A percentile compares a stretch with the other conserved stretches of the same genome.
Conservation (phyloP, 2,888 invertebrate species). For the Nasonovia ribisnigri region DNA sequence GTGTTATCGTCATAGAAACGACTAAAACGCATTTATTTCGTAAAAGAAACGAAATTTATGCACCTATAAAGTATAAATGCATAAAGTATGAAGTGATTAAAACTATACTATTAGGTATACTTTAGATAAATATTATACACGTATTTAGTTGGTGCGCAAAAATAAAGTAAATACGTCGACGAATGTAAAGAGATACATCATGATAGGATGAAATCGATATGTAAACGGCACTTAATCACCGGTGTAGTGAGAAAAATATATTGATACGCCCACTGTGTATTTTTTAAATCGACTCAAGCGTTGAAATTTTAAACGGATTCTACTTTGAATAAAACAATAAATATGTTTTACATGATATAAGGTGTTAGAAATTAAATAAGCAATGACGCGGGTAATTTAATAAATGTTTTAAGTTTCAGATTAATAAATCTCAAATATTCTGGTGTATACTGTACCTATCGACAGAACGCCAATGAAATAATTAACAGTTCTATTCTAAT, state of each 20-base stretch:
- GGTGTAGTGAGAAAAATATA: not conserved
- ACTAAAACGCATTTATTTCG: not conserved
- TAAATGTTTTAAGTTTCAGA: not conserved
- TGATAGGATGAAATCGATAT: not conserved
- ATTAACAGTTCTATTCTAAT: not conserved
- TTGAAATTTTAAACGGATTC: not conserved
- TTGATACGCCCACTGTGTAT: conserved; percentile 1
- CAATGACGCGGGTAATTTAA: not conserved
- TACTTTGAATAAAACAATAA: not conserved
- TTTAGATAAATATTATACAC: not conserved
- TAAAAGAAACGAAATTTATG: not conserved
- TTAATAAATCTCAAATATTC: not conserved
- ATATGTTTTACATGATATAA: not conserved
- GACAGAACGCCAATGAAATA: not conserved
- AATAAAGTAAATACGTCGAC: not conserved
- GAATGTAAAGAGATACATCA: not conserved
- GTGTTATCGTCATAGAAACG: not conserved
- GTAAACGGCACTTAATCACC: not conserved
- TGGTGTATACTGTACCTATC: not conserved
- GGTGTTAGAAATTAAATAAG: not conserved
- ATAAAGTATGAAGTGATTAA: not conserved
- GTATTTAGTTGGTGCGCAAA: not conserved
- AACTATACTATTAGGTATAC: not conserved
- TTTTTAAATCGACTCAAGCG: not conserved
- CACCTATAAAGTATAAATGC: not conserved